These are phyloP conservation scores for Patella ulyssiponensis DNA, from an alignment of 2,888 invertebrate genomes.

Conservation along the genomic window DNA sequence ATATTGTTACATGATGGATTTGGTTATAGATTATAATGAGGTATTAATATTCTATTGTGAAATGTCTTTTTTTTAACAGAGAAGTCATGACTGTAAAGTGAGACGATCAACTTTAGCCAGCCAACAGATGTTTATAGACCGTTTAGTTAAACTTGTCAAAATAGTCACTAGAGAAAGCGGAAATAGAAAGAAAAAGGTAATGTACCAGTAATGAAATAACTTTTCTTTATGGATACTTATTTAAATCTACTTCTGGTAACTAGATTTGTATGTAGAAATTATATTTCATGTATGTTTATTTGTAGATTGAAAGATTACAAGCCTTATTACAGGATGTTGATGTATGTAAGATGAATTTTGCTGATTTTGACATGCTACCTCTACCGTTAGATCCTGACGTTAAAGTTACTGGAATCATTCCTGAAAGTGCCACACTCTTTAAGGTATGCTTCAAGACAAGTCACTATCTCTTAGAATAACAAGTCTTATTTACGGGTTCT, in stretches of 20 bases:
- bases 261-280: not conserved
- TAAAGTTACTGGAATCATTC: conserved; percentile 84
- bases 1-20: too few relatives aligned
- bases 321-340: conserved; percentile 79
- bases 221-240: not conserved
- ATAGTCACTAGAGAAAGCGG: conserved; percentile 91
- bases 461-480: not conserved
- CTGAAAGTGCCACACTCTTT: conserved; percentile 90
- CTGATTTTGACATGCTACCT: conserved; percentile 91
- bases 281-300: conserved; percentile 3
- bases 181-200: conserved; percentile 87
- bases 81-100: conserved; percentile 67
- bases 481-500: too few relatives aligned
- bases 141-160: conserved; percentile 89
- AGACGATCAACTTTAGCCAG: conserved; percentile 84
- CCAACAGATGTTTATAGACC: conserved; percentile 92
- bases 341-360: conserved; percentile 75
- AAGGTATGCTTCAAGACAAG: conserved; percentile 75
- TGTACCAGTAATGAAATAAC: not conserved
- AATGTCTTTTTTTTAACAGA: conserved; percentile 49
- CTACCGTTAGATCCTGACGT: conserved; percentile 95
- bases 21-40: not conserved
- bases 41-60: not conserved
- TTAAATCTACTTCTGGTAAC: not conserved
- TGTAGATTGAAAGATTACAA: conserved; percentile 85